Percentiles rank a stretch among this genome's conserved stretches.
phyloP scores from a whole-genome alignment of 2,888 invertebrate species.

The Boloria euphrosyne region DNA sequence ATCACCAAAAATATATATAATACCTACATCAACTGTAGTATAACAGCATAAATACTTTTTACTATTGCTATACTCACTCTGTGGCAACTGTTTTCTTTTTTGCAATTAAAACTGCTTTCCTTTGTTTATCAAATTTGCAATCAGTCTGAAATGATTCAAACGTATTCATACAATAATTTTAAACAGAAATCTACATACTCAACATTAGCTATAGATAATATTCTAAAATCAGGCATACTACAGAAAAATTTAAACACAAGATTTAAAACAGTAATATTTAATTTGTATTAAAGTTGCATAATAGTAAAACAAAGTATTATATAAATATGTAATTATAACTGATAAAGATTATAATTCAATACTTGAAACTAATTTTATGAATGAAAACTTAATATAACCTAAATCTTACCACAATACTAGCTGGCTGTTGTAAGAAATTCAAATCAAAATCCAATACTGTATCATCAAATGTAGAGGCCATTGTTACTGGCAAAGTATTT shows the following conservation, averaged over 20 bases:
- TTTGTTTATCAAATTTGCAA: constrained; percentile 45
- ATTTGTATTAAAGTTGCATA: no score
- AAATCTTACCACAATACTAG: constrained; percentile 55
- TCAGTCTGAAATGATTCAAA: constrained; percentile 42
- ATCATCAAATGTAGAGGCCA: constrained; percentile 50
- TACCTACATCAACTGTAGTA: not conserved
- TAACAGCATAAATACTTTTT: not conserved
- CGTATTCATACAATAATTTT: constrained; percentile 1
- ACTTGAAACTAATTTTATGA: not conserved
- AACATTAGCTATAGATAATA: no score
- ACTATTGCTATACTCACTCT: constrained; percentile 53
- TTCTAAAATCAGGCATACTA: no score
- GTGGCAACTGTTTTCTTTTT: constrained; percentile 60
- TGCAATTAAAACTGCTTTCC: constrained; percentile 47
- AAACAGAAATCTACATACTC: not conserved
- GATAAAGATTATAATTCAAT: not conserved
- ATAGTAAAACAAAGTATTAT: no score
- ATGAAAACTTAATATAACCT: constrained; percentile 46
- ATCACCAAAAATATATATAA: not conserved
- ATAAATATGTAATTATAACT: not conserved
- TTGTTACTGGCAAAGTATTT: constrained; percentile 29
- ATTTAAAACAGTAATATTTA: no score
- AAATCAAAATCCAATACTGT: constrained; percentile 60
- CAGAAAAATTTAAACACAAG: no score
- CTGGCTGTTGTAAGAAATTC: constrained; percentile 52